A percentile compares a stretch with the other conserved stretches of the same genome.
phyloP scores from a whole-genome alignment of 2,888 invertebrate genomes.

The Calliphora vomitoria region DNA sequence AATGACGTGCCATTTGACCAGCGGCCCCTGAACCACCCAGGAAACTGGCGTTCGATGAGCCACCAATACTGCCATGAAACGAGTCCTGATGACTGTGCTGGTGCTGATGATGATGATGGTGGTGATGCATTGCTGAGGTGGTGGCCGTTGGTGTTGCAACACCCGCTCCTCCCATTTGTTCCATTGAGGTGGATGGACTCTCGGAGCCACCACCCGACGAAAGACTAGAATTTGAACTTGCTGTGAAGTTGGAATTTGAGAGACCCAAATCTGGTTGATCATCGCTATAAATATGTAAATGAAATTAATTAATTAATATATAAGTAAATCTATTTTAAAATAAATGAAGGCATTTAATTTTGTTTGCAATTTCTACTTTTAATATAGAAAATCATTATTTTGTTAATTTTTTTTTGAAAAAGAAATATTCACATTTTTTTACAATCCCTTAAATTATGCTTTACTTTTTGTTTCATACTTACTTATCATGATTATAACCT shows the following conservation, averaged over 20 bases:
- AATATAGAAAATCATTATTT: too few relatives aligned
- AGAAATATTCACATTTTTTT: too few relatives aligned
- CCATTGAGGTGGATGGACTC: constrained; percentile 90
- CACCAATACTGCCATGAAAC: constrained; percentile 80
- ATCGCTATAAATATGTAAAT: constrained; percentile 85
- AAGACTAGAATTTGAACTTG: constrained; percentile 87
- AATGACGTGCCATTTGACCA: constrained; percentile 79
- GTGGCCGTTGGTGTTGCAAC: constrained; percentile 72
- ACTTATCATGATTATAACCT: constrained; percentile 81
- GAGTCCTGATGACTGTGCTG: constrained; percentile 82
- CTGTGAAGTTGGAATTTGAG: constrained; percentile 87
- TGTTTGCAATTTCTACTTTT: too few relatives aligned
- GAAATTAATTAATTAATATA: constrained; percentile 3
- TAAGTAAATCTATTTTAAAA: background rate
- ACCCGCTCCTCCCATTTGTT: constrained; percentile 85
- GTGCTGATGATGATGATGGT: constrained; percentile 76
- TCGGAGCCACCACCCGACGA: constrained; percentile 86
- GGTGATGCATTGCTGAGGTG: constrained; percentile 67
- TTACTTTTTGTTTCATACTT: constrained; percentile 72
- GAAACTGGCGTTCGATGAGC: constrained; percentile 79
- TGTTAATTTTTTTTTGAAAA: too few relatives aligned
- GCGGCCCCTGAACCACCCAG: constrained; percentile 76
- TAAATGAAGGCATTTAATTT: constrained; percentile 58
- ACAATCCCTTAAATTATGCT: constrained; percentile 17
- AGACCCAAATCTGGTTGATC: constrained; percentile 87